phyloP scores from a whole-genome alignment of 2,113 vertebrate species.

The Chaetodon auriga region DNA sequence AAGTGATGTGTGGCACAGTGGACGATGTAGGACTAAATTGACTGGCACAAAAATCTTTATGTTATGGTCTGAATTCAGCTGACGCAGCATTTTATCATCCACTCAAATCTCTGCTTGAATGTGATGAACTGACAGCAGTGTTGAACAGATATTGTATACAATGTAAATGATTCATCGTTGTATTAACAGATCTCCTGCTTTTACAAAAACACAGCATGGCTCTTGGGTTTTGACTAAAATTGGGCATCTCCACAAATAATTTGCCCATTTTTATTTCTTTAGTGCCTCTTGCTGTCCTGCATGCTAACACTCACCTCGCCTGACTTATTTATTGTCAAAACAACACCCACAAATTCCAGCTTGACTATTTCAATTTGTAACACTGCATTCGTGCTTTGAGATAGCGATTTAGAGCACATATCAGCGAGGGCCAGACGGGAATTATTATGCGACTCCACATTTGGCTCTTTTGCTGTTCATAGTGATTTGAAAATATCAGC shows the following conservation, averaged over 20 bases:
- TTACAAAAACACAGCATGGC: not conserved
- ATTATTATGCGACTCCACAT: not conserved
- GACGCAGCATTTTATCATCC: not conserved
- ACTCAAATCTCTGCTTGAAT: not conserved
- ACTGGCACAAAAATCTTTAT: not conserved
- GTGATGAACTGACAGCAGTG: not conserved
- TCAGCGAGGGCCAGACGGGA: not conserved
- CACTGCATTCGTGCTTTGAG: not conserved
- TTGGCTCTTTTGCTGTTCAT: not conserved
- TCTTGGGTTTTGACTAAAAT: not conserved
- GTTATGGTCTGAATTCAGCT: not conserved
- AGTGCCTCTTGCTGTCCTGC: not conserved
- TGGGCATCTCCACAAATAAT: not conserved
- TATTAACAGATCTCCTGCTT: not conserved
- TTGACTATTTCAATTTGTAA: not conserved
- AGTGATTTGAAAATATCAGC: not conserved
- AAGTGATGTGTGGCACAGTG: not conserved
- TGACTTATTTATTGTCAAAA: conserved; percentile 4
- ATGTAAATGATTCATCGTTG: not conserved
- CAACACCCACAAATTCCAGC: not conserved
- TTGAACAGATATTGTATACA: not conserved
- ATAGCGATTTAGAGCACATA: not conserved
- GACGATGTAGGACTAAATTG: not conserved
- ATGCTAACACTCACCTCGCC: not conserved
- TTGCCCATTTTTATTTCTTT: not conserved